These are phyloP conservation scores for Manis crassicaudata DNA, from an alignment of 2,797 vertebrate species.

Conservation along the genomic window DNA sequence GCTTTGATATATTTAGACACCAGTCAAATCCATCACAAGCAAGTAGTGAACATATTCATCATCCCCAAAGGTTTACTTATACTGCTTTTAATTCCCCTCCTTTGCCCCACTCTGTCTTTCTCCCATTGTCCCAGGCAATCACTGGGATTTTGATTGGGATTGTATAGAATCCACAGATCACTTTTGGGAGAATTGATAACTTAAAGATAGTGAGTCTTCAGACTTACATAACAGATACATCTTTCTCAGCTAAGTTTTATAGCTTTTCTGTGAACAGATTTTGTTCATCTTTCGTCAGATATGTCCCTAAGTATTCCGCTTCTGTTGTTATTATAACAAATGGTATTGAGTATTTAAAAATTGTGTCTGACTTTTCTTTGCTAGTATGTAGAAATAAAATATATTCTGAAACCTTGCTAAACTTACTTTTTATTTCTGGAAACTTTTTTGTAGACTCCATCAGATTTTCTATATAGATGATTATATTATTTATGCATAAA, in stretches of 20 bases:
- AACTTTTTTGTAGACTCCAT: neutral
- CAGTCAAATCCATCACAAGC: neutral
- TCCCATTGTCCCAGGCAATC: neutral
- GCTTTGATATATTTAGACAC: neutral
- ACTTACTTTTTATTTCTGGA: neutral
- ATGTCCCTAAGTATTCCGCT: neutral
- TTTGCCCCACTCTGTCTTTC: rapidly evolving
- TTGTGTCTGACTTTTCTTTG: neutral
- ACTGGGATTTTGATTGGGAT: neutral
- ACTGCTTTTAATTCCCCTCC: neutral
- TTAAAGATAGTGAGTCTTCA: neutral
- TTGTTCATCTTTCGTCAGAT: neutral
- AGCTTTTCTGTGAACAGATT: neutral
- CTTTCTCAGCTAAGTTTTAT: neutral
- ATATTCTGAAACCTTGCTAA: neutral
- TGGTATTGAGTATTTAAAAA: neutral
- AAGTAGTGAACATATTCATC: neutral
- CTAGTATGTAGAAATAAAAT: neutral
- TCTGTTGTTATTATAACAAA: neutral
- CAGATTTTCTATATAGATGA: neutral
- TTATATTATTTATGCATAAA: neutral
- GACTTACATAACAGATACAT: neutral
- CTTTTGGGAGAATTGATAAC: neutral
- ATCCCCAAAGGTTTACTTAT: neutral
- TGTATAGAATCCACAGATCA: neutral